Evolutionary conservation across 2,797 vertebrate species (phyloP).

Genomic region (Myotis findleyi): DNA sequence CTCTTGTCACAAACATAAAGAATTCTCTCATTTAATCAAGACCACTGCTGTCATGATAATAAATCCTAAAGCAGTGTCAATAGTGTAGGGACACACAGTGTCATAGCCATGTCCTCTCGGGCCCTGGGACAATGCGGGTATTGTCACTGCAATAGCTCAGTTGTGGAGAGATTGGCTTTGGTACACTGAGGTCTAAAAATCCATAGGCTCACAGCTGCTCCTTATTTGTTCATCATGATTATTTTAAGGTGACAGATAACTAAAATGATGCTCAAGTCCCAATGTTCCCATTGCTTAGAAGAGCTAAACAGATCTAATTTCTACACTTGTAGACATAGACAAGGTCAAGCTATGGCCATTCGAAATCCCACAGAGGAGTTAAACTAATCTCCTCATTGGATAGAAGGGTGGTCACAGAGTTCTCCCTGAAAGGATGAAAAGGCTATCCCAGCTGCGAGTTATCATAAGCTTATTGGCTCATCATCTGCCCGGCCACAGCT

Average conservation of each 20-base stretch:
- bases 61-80: background rate
- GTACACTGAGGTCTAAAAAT: background rate
- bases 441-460: slow-evolving; percentile 16
- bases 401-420: background rate
- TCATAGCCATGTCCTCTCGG: rapidly evolving
- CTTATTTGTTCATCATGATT: background rate
- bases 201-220: background rate
- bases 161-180: background rate
- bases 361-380: background rate
- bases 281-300: slow-evolving; percentile 12
- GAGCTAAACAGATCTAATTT: background rate
- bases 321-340: background rate
- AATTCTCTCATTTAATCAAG: background rate
- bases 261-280: background rate
- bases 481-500: slow-evolving; percentile 69
- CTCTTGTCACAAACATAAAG: background rate
- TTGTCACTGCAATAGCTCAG: no score
- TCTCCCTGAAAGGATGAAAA: slow-evolving; percentile 52
- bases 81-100: background rate
- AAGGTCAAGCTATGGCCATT: background rate
- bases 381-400: background rate
- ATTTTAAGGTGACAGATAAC: slow-evolving; percentile 23
- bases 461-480: slow-evolving; percentile 59
- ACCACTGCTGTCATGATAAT: background rate
- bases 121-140: background rate